Evolutionary conservation across 2,113 vertebrate species (phyloP).

Genomic region (Caranx ignobilis): DNA sequence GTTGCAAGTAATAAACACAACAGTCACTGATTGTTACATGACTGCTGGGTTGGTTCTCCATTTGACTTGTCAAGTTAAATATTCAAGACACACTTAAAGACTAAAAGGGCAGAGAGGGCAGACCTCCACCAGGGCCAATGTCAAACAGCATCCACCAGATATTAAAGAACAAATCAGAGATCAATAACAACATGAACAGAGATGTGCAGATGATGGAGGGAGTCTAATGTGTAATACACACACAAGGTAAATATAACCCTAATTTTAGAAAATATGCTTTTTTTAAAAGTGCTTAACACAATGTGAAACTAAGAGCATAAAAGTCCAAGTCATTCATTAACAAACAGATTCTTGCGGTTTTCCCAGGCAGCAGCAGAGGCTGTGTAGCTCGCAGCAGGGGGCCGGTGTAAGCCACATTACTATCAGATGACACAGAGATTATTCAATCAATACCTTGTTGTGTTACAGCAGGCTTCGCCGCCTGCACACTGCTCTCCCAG

Average conservation of each 20-base stretch:
- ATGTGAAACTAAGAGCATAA: neutral
- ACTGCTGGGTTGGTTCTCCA: neutral
- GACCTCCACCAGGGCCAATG: too few species aligned
- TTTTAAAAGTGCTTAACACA: neutral
- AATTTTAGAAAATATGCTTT: too few species aligned
- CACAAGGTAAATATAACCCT: neutral
- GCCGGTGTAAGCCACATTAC: slow-evolving; percentile 77
- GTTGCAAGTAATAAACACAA: neutral
- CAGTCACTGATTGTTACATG: neutral
- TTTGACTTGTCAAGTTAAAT: neutral
- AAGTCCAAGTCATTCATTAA: neutral
- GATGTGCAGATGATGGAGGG: too few species aligned
- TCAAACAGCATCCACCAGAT: too few species aligned
- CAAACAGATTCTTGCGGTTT: slow-evolving; percentile 8
- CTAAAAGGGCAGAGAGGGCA: too few species aligned
- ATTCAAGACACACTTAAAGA: neutral
- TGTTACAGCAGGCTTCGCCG: slow-evolving; percentile 51
- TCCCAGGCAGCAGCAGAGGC: slow-evolving; percentile 53
- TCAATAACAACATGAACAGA: too few species aligned
- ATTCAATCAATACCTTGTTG: slow-evolving; percentile 86
- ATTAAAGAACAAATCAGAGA: too few species aligned
- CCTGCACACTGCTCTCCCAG: slow-evolving; percentile 49
- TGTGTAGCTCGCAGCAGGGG: slow-evolving; percentile 75
- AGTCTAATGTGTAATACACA: too few species aligned
- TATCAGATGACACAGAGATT: slow-evolving; percentile 82